These are phyloP conservation scores for Ommatoiulus sabulosus DNA, from an alignment of 2,888 invertebrate species.

Conservation along the genomic window DNA sequence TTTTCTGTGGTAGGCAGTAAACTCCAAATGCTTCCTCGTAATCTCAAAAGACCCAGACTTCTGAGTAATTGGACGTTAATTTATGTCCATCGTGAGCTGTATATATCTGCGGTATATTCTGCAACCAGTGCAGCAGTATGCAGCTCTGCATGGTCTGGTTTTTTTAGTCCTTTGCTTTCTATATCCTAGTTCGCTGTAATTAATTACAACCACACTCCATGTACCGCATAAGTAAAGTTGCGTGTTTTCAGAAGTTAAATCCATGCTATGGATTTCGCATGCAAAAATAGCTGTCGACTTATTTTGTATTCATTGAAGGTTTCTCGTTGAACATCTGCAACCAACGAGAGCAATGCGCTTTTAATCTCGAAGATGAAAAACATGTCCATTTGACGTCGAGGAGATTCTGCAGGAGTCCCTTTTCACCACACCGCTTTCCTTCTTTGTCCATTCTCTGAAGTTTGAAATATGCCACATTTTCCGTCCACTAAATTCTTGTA, in stretches of 20 bases:
- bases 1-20: background rate
- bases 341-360: conserved; percentile 19
- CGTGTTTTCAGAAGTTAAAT: conserved; percentile 39
- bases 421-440: background rate
- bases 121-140: background rate
- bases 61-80: conserved; percentile 10
- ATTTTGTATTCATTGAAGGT: conserved; percentile 26
- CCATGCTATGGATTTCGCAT: conserved; percentile 18
- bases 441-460: background rate
- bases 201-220: background rate
- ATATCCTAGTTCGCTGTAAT: background rate
- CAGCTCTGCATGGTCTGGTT: background rate
- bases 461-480: conserved; percentile 7
- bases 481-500: conserved; percentile 6
- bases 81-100: background rate
- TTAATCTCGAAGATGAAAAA: conserved; percentile 31
- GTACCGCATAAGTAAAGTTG: background rate
- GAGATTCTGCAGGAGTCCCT: conserved; percentile 15
- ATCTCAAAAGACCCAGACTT: background rate
- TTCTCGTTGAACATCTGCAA: conserved; percentile 42
- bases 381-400: conserved; percentile 5
- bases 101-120: background rate
- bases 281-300: background rate
- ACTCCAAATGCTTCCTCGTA: background rate
- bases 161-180: background rate